Evolutionary conservation across 2,797 vertebrate species (phyloP).

Genomic region (Odontamblyopus rebecca): DNA sequence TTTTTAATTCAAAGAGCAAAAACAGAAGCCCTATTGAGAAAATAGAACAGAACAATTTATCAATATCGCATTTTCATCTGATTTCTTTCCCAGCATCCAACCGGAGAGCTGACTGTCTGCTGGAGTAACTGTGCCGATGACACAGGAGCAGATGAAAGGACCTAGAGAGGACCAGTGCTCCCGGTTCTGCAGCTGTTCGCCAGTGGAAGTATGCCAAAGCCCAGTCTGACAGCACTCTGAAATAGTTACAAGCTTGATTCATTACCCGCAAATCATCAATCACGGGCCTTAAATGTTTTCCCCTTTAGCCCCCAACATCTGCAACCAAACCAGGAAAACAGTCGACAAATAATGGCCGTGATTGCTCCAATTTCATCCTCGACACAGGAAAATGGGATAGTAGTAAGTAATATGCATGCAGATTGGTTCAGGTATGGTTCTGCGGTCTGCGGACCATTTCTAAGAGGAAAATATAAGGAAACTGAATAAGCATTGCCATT

Average conservation of each 20-base stretch:
- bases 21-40: slow-evolving; percentile 5
- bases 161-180: slow-evolving; percentile 52
- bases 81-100: slow-evolving; percentile 68
- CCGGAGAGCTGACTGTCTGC: slow-evolving; percentile 44
- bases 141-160: slow-evolving; percentile 55
- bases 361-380: slow-evolving; percentile 75
- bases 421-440: slow-evolving; percentile 17
- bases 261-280: slow-evolving; percentile 83
- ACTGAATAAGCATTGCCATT: no score
- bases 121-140: slow-evolving; percentile 44
- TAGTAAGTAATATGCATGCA: slow-evolving; percentile 37
- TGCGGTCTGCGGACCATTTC: not conserved
- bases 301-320: slow-evolving; percentile 88
- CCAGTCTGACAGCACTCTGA: slow-evolving; percentile 74
- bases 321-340: slow-evolving; percentile 78
- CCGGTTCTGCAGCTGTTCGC: slow-evolving; percentile 75
- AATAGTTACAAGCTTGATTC: slow-evolving; percentile 81
- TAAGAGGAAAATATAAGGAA: no score
- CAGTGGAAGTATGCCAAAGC: slow-evolving; percentile 65
- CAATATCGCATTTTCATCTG: slow-evolving; percentile 37
- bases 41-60: slow-evolving; percentile 49
- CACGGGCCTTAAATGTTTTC: slow-evolving; percentile 83
- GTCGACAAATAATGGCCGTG: slow-evolving; percentile 75
- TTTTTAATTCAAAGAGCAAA: not conserved
- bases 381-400: slow-evolving; percentile 43